These are phyloP conservation scores for Archivesica marissinica DNA, from an alignment of 1,140 invertebrate species.

Conservation along the genomic window DNA sequence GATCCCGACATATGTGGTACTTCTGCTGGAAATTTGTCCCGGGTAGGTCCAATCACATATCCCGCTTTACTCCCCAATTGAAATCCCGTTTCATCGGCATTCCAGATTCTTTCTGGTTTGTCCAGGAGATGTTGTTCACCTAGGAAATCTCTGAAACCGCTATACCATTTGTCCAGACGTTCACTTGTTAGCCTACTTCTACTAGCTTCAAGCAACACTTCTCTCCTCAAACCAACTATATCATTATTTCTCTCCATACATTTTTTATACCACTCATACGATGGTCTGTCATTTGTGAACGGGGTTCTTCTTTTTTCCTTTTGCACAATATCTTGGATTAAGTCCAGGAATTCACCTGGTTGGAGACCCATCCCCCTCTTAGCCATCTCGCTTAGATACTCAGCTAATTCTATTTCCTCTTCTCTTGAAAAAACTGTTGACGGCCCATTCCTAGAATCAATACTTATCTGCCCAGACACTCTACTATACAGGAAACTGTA, in stretches of 20 bases:
- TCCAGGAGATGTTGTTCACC: conserved; percentile 18
- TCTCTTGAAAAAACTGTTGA: no score
- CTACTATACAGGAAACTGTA: no score
- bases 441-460: no score
- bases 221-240: conserved; percentile 9
- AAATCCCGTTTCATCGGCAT: conserved; percentile 52
- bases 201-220: conserved; percentile 27
- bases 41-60: conserved; percentile 24
- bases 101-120: conserved; percentile 36
- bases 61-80: conserved; percentile 33
- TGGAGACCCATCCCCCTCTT: no score
- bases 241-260: conserved; percentile 35
- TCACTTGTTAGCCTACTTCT: conserved; percentile 8
- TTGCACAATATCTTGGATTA: no score
- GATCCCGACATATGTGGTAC: conserved; percentile 14
- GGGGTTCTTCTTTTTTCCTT: no score
- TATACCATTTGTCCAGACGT: conserved; percentile 30
- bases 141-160: conserved; percentile 25
- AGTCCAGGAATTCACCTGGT: no score
- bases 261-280: no score
- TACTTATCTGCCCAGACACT: no score
- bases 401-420: no score
- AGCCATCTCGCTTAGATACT: no score
- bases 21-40: background rate
- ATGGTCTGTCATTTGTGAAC: no score